Evolutionary conservation across 2,797 vertebrate species (phyloP).

Genomic region (Petrocephalus sullivani): DNA sequence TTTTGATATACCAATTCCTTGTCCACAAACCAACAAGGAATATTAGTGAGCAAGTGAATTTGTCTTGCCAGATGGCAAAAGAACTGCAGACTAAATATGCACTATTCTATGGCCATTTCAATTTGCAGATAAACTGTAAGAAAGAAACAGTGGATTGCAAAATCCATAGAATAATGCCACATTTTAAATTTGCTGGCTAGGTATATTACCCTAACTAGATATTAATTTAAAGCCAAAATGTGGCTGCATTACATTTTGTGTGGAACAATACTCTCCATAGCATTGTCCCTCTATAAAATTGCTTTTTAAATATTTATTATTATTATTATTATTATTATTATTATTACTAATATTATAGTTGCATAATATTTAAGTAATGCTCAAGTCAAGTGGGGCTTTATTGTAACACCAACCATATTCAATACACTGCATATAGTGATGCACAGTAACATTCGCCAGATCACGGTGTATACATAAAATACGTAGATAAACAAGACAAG

Average conservation of each 20-base stretch:
- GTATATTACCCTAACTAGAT: not conserved
- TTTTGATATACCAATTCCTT: not conserved
- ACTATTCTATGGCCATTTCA: not conserved
- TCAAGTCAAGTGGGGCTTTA: no score
- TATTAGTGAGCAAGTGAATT: not conserved
- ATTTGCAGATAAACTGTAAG: not conserved
- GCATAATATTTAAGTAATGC: no score
- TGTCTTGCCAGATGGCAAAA: not conserved
- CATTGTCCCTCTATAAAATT: not conserved
- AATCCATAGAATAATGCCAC: not conserved
- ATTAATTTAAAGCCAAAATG: not conserved
- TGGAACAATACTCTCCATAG: not conserved
- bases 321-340: no score
- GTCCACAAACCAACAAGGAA: not conserved
- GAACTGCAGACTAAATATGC: not conserved
- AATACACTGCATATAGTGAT: no score
- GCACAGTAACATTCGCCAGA: not conserved
- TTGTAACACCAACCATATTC: no score
- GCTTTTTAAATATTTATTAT: no score
- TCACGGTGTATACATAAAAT: not conserved
- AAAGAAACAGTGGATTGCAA: not conserved
- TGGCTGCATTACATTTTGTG: not conserved
- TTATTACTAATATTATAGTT: no score
- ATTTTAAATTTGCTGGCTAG: not conserved
- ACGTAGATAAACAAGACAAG: not conserved